A percentile compares a stretch with the other conserved stretches of the same genome.
These are phyloP conservation scores for Nomada goodeniana DNA, from an alignment of 2,888 invertebrate genomes.

Conservation along the genomic window DNA sequence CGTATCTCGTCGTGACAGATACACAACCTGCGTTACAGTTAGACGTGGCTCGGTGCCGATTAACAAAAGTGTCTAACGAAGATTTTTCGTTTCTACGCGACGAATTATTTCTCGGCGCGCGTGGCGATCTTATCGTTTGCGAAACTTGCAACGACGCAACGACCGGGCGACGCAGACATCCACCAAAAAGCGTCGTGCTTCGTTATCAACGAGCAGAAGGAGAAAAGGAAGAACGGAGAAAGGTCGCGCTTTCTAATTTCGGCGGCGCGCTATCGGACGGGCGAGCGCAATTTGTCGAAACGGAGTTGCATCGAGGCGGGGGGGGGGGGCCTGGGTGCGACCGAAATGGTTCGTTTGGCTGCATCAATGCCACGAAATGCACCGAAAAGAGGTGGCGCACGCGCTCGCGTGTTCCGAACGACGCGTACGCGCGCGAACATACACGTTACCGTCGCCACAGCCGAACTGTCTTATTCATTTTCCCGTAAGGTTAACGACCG, in stretches of 20 bases:
- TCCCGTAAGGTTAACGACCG: slow-evolving; percentile 77
- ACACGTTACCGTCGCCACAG: slow-evolving; percentile 60
- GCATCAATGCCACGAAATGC: slow-evolving; percentile 7
- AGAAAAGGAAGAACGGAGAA: no score
- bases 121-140: no score
- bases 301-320: neutral
- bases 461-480: slow-evolving; percentile 73
- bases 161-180: no score
- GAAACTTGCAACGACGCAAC: no score
- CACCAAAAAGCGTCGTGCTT: no score
- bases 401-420: neutral
- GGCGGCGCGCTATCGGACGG: neutral
- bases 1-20: no score
- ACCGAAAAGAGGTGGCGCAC: neutral
- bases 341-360: slow-evolving; percentile 1
- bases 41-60: no score
- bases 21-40: no score
- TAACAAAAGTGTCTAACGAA: no score
- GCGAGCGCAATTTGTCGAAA: neutral
- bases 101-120: no score
- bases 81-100: no score
- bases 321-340: neutral
- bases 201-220: no score
- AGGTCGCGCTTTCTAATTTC: neutral
- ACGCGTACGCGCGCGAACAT: slow-evolving; percentile 4